Evolutionary conservation across 2,113 vertebrate species (phyloP), one percentile per base, ranked within the genome.

Genomic region (Pleuronectes platessa): DNA sequence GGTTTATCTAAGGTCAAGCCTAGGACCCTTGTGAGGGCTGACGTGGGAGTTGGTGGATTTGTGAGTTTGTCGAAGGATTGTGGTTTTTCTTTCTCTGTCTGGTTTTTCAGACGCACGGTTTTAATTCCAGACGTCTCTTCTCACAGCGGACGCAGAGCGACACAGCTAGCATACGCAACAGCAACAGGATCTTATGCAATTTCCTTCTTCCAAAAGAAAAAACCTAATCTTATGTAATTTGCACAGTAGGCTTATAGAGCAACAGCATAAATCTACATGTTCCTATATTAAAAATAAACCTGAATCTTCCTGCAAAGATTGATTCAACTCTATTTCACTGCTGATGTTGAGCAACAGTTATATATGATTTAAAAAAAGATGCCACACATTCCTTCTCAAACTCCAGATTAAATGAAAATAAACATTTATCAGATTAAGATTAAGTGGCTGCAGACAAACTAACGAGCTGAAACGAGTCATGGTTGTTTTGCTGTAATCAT

Each of bases 101-200:
- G 40, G 18, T 49, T 74, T 70, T 61, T 60, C 76, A 71, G 75
- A 79, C 82, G 18, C 8, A 27, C 10, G 12, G 54, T 66, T 72
- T 3, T 47, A 73, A 82, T 61, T 54, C 4, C 6, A 61, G 31
- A 53, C 17, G 23, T 61, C 31, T 37, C 69, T 63, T 17, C n/a
- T 1, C 55, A 62, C 71, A 68, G 59, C 53, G 65, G 13, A 61
- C 27, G 68, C 0, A 0, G 59, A 82, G 65, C 60, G 51, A 13
- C 20, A 14, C 79, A 62, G 23, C 18, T 35, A 13, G 37, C 56
- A 54, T n/a, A 51, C 37, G 56, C 60, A 77, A 64, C 60, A 71
- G 27, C 60, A 71, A 47, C 37, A 69, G 18, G 5, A 69, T 40
- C 68, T 85, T 86, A 76, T 40, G 78, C 86, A 68, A 86, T 69